These are phyloP conservation scores for Protobothrops mucrosquamatus DNA, from an alignment of 2,113 vertebrate genomes.

Conservation along the genomic window DNA sequence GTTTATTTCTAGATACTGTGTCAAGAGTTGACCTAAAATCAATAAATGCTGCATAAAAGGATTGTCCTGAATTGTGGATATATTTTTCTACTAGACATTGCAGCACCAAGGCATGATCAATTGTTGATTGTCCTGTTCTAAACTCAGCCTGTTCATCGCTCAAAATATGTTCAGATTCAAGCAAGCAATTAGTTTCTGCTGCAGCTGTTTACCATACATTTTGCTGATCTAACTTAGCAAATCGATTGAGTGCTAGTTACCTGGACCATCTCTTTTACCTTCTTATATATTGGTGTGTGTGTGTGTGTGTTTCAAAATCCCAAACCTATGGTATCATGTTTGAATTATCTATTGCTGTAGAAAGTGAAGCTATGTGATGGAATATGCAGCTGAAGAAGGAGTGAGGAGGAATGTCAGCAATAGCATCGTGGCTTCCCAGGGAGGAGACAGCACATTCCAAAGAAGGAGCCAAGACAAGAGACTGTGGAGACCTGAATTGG, in stretches of 20 bases:
- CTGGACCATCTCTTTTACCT: neutral
- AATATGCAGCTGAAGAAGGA: too few species aligned
- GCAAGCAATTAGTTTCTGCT: neutral
- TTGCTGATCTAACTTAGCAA: neutral
- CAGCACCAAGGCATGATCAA: neutral
- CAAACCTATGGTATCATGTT: neutral
- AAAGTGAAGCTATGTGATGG: neutral
- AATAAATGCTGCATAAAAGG: neutral
- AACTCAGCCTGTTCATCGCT: neutral
- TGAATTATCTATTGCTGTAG: neutral
- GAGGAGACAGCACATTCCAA: neutral
- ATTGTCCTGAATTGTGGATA: neutral
- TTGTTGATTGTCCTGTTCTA: neutral
- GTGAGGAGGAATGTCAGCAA: too few species aligned
- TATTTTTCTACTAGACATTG: neutral
- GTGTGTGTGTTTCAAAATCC: neutral
- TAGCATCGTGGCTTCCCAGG: too few species aligned
- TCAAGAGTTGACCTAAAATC: neutral
- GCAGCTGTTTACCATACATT: neutral
- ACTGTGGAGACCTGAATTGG: neutral
- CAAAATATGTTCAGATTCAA: neutral
- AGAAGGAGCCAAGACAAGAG: neutral
- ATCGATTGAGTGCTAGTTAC: neutral
- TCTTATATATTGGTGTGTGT: neutral
- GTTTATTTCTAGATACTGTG: neutral